Percentiles rank a stretch among this genome's conserved stretches.
Conservation (phyloP, 1,140 invertebrate genomes). For the Hylaeus anthracinus region DNA sequence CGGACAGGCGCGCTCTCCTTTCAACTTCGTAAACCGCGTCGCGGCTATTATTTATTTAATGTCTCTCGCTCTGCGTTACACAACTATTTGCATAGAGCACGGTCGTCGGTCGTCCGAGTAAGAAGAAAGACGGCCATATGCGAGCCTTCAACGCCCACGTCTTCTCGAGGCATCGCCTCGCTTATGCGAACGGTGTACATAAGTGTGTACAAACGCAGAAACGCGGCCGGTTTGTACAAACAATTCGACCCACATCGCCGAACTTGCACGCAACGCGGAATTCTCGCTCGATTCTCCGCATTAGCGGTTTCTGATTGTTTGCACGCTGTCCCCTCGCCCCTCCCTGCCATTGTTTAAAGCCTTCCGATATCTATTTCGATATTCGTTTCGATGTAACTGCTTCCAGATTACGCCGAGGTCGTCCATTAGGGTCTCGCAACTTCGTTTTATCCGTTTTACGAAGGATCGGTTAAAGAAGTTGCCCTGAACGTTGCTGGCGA, state of each 20-base stretch:
- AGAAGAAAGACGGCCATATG: slow-evolving; percentile 63
- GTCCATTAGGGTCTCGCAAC: not conserved
- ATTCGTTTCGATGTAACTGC: slow-evolving; percentile 20
- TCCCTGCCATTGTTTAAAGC: slow-evolving; percentile 22
- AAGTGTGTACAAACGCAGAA: slow-evolving; percentile 69
- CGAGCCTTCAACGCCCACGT: slow-evolving; percentile 67
- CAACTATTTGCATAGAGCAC: slow-evolving; percentile 74
- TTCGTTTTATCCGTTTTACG: too few relatives aligned
- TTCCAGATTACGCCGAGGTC: not conserved
- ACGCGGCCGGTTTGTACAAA: slow-evolving; percentile 76
- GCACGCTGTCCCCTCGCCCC: slow-evolving; percentile 19
- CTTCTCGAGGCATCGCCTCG: not conserved
- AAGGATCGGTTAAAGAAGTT: too few relatives aligned
- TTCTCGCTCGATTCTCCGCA: slow-evolving; percentile 68
- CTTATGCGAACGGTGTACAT: slow-evolving; percentile 11
- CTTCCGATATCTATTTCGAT: slow-evolving; percentile 38
- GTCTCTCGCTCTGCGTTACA: slow-evolving; percentile 74
- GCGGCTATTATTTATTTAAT: slow-evolving; percentile 76
- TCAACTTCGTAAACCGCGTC: slow-evolving; percentile 67
- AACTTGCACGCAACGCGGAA: slow-evolving; percentile 66
- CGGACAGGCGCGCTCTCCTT: slow-evolving; percentile 64
- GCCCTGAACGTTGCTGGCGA: too few relatives aligned
- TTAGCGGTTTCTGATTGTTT: slow-evolving; percentile 72
- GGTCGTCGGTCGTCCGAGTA: slow-evolving; percentile 38
- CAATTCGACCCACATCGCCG: slow-evolving; percentile 70